These are phyloP conservation scores for Invenusta paracnida DNA, from an alignment of 2,888 invertebrate genomes.

Conservation along the genomic window DNA sequence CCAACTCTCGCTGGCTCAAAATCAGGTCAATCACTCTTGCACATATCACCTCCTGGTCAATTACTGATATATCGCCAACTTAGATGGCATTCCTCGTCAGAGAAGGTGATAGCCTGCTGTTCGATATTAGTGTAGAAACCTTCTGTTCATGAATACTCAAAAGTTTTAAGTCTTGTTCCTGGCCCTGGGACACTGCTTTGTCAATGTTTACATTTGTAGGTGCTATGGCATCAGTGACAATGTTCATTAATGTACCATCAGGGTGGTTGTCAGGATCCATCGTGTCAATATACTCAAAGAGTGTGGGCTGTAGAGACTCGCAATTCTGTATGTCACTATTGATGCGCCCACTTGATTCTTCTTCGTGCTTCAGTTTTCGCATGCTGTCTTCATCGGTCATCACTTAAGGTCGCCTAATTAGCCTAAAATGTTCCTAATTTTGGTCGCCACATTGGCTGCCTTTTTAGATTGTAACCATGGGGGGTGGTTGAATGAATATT, in stretches of 20 bases:
- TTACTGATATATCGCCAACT: constrained; percentile 32
- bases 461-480: too few species aligned
- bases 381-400: too few species aligned
- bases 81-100: constrained; percentile 30
- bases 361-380: too few species aligned
- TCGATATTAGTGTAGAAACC: constrained; percentile 14
- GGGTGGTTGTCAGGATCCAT: neutral
- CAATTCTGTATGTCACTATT: too few species aligned
- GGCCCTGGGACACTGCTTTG: neutral
- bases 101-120: constrained; percentile 21
- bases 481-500: constrained; percentile 11
- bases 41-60: constrained; percentile 40
- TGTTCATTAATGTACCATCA: neutral
- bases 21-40: constrained; percentile 42
- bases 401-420: too few species aligned
- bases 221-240: neutral
- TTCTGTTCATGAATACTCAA: constrained; percentile 30
- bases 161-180: constrained; percentile 28
- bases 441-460: too few species aligned
- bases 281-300: too few species aligned
- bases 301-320: too few species aligned
- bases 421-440: too few species aligned
- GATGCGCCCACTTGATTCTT: too few species aligned
- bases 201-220: neutral
- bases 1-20: constrained; percentile 30